Conservation (phyloP, 2,888 invertebrate species). For the Aphidoletes aphidimyza region DNA sequence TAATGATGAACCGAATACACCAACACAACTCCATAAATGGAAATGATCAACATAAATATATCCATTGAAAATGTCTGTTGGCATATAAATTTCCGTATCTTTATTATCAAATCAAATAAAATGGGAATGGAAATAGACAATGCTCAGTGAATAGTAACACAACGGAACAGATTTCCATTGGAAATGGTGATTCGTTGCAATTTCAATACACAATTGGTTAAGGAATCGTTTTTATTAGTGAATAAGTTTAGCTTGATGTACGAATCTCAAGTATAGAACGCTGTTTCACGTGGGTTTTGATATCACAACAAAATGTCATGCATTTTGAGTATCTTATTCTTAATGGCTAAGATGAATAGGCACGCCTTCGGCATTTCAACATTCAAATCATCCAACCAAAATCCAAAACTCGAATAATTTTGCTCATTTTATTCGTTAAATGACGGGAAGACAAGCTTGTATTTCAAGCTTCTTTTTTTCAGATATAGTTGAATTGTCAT, state of each 20-base stretch:
- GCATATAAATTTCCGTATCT: constrained; percentile 33
- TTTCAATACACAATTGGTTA: no score
- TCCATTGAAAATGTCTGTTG: constrained; percentile 4
- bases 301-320: no score
- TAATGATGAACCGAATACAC: background rate
- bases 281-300: no score
- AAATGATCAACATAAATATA: constrained; percentile 13
- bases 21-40: background rate
- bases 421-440: background rate
- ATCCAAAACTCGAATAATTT: background rate
- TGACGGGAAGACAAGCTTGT: background rate
- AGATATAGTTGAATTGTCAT: no score
- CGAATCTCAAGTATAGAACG: no score
- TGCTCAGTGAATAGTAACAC: background rate
- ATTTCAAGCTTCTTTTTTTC: no score
- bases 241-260: no score
- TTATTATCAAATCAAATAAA: constrained; percentile 21
- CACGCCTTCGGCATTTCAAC: no score
- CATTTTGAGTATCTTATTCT: no score
- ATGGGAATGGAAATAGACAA: background rate
- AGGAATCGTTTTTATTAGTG: no score
- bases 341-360: no score
- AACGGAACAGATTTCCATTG: background rate
- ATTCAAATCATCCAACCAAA: no score
- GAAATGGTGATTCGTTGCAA: background rate